phyloP scores from a whole-genome alignment of 1,140 invertebrate species.

The Melanaphis sacchari region DNA sequence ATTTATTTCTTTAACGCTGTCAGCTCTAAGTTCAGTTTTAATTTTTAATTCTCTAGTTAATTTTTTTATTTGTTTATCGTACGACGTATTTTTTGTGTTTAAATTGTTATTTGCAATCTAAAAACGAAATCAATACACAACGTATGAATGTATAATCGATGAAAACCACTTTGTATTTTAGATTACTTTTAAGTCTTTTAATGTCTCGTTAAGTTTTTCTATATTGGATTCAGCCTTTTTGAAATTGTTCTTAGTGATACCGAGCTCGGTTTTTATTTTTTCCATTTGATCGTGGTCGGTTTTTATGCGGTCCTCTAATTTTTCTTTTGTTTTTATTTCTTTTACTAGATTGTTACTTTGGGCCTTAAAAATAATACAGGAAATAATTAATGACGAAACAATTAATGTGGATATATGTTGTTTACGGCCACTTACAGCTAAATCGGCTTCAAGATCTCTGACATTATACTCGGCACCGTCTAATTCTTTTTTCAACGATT shows the following conservation, averaged over 20 bases:
- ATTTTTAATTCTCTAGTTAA: slow-evolving; percentile 49
- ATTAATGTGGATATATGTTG: neutral
- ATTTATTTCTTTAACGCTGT: slow-evolving; percentile 22
- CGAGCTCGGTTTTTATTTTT: slow-evolving; percentile 34
- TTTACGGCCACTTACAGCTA: neutral
- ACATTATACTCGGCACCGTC: slow-evolving; percentile 36
- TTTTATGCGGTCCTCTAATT: slow-evolving; percentile 27
- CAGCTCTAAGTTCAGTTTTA: slow-evolving; percentile 40
- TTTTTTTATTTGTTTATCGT: slow-evolving; percentile 51
- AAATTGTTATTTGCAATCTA: slow-evolving; percentile 43
- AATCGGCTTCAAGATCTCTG: slow-evolving; percentile 50
- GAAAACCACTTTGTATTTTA: neutral
- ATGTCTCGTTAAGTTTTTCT: slow-evolving; percentile 46
- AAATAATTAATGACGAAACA: neutral
- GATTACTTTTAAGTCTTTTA: slow-evolving; percentile 45
- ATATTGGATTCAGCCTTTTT: slow-evolving; percentile 27
- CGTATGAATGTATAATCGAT: neutral
- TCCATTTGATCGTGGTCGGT: slow-evolving; percentile 39
- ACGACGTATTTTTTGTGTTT: slow-evolving; percentile 30
- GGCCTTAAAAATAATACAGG: neutral
- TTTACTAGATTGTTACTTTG: slow-evolving; percentile 46
- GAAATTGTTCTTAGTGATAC: neutral
- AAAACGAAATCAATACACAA: neutral
- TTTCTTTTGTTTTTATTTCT: slow-evolving; percentile 45
- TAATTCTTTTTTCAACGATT: slow-evolving; percentile 20